These are phyloP conservation scores for Nematostella vectensis DNA, from an alignment of 92 coral and sea anemone species.

Conservation along the genomic window DNA sequence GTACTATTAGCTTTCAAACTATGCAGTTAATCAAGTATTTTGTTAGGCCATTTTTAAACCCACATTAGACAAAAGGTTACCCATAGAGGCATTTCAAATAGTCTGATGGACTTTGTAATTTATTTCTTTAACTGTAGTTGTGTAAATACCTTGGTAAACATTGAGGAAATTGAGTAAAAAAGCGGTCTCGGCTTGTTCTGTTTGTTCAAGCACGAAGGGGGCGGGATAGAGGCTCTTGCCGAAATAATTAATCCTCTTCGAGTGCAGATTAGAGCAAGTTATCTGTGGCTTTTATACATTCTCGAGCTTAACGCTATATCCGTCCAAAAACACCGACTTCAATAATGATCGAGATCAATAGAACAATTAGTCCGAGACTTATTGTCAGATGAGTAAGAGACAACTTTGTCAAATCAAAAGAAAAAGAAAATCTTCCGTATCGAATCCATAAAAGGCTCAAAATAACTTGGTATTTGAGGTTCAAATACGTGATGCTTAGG, in stretches of 20 bases:
- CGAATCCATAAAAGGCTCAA: neutral
- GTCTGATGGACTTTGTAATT: too few species aligned
- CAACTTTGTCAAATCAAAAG: neutral
- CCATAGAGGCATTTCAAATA: too few species aligned
- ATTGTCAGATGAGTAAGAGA: neutral
- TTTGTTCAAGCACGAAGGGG: conserved; percentile 1
- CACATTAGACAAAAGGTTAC: neutral
- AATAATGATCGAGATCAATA: neutral
- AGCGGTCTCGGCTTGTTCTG: too few species aligned
- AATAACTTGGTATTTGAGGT: neutral
- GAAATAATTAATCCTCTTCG: conserved; percentile 4
- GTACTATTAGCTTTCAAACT: neutral
- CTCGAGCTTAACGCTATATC: conserved; percentile 3
- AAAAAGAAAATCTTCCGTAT: neutral
- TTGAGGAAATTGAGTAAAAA: too few species aligned
- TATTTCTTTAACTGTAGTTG: too few species aligned
- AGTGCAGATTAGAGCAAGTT: neutral
- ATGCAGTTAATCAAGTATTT: neutral
- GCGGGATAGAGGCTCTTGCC: conserved; percentile 5
- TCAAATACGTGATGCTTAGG: too few species aligned
- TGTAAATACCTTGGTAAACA: too few species aligned
- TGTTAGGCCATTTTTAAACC: neutral
- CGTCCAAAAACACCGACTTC: conserved; percentile 5
- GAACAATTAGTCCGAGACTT: neutral
- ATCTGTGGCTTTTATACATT: conserved; percentile 1